These are phyloP conservation scores for Gymnogyps californianus DNA, from an alignment of 2,113 vertebrate species.

Conservation along the genomic window DNA sequence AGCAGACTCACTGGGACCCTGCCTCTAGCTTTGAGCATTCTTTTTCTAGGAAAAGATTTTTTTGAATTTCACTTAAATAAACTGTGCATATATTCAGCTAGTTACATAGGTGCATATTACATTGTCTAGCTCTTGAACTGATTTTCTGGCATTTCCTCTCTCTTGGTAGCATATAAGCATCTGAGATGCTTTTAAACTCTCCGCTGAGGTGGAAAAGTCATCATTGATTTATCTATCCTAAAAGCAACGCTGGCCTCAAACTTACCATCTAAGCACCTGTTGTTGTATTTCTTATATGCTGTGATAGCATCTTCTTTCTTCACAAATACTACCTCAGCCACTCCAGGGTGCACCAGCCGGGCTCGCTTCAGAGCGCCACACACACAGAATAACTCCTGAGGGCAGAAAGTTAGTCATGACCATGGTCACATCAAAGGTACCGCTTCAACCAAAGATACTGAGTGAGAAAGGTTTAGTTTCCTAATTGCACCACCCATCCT, in stretches of 20 bases:
- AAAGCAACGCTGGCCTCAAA: not conserved
- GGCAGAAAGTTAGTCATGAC: not conserved
- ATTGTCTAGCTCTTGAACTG: not conserved
- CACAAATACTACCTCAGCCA: conserved; percentile 98
- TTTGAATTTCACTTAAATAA: not conserved
- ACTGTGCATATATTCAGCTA: not conserved
- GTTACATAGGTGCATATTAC: not conserved
- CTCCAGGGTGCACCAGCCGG: conserved; percentile 87
- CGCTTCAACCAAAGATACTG: not conserved
- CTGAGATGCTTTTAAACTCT: not conserved
- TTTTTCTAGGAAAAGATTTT: not conserved
- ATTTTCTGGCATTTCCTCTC: not conserved
- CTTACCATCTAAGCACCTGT: conserved; percentile 95
- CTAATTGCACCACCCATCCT: not conserved
- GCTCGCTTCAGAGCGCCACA: conserved; percentile 95
- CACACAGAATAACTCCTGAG: conserved; percentile 95
- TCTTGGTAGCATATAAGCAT: not conserved
- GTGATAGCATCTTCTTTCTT: conserved; percentile 95
- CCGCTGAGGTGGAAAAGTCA: not conserved
- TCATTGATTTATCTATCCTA: not conserved
- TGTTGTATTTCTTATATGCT: conserved; percentile 98
- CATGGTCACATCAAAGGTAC: not conserved
- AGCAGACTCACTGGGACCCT: not conserved
- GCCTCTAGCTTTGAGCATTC: not conserved
- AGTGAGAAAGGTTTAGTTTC: not conserved